phyloP scores from a whole-genome alignment of 2,888 invertebrate genomes.

The Melitaea athalia region DNA sequence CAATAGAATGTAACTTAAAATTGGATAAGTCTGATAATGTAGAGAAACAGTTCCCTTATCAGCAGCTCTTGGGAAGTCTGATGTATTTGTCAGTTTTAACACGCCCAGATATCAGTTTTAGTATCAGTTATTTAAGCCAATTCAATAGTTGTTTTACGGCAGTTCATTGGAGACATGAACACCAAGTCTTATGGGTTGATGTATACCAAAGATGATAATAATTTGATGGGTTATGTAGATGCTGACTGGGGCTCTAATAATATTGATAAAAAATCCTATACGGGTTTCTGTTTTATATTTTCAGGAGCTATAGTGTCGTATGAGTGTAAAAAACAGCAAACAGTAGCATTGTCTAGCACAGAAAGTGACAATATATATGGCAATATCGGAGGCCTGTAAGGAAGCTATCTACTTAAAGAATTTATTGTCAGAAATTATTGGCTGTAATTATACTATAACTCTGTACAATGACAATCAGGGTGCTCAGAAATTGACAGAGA shows the following conservation, averaged over 20 bases:
- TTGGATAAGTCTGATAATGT: constrained; percentile 11
- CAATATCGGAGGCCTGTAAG: no score
- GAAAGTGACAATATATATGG: no score
- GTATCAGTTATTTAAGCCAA: constrained; percentile 38
- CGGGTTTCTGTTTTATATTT: constrained; percentile 38
- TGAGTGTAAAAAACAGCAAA: constrained; percentile 27
- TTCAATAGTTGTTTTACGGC: constrained; percentile 38
- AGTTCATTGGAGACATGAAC: constrained; percentile 36
- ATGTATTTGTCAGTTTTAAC: constrained; percentile 40
- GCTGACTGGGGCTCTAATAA: constrained; percentile 37
- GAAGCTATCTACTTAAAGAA: no score
- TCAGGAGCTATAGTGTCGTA: constrained; percentile 35
- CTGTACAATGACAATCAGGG: no score
- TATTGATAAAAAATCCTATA: constrained; percentile 35
- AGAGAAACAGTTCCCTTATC: constrained; percentile 26
- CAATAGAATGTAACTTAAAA: constrained; percentile 40
- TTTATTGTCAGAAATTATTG: no score
- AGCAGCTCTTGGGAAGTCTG: constrained; percentile 32
- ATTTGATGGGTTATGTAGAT: constrained; percentile 38
- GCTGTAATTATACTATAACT: no score
- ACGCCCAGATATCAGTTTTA: constrained; percentile 39
- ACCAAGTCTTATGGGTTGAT: constrained; percentile 39
- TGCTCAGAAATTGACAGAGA: no score
- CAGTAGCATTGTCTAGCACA: no score
- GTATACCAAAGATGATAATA: constrained; percentile 32